Conservation (phyloP, 2,113 vertebrate genomes). For the Hucho hucho region DNA sequence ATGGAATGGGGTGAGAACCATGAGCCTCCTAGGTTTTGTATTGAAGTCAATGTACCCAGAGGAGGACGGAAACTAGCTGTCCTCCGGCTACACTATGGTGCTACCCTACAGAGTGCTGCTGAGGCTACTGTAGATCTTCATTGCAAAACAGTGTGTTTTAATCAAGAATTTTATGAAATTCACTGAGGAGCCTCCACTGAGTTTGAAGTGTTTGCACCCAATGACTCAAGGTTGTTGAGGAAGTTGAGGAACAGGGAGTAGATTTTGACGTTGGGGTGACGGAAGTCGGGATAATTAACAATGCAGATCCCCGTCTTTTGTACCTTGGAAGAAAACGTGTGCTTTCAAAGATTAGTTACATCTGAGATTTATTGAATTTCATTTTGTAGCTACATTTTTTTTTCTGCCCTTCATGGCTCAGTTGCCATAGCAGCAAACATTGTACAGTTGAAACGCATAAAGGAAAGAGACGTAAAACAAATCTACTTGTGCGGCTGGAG, state of each 20-base stretch:
- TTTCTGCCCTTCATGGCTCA: slow-evolving; percentile 41
- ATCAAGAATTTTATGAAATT: too few species aligned
- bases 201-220: not conserved
- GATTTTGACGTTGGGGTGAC: not conserved
- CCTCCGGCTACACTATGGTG: too few species aligned
- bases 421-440: slow-evolving; percentile 82
- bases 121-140: too few species aligned
- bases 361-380: slow-evolving; percentile 79
- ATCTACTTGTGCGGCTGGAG: slow-evolving; percentile 10
- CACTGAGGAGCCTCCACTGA: too few species aligned
- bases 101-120: too few species aligned
- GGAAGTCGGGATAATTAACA: slow-evolving; percentile 48
- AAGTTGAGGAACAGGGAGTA: not conserved
- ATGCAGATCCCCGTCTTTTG: slow-evolving; percentile 72
- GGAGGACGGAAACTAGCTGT: too few species aligned
- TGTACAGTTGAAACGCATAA: slow-evolving; percentile 37
- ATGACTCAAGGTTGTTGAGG: not conserved
- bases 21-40: too few species aligned
- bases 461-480: not conserved
- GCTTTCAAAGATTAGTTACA: slow-evolving; percentile 75
- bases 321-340: slow-evolving; percentile 50
- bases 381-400: slow-evolving; percentile 70
- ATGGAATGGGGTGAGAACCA: too few species aligned
- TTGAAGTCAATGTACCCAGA: too few species aligned
- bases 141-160: too few species aligned